A percentile compares a stretch with the other conserved stretches of the same genome.
Conservation (phyloP, 2,113 vertebrate species). For the Todiramphus chloris region DNA sequence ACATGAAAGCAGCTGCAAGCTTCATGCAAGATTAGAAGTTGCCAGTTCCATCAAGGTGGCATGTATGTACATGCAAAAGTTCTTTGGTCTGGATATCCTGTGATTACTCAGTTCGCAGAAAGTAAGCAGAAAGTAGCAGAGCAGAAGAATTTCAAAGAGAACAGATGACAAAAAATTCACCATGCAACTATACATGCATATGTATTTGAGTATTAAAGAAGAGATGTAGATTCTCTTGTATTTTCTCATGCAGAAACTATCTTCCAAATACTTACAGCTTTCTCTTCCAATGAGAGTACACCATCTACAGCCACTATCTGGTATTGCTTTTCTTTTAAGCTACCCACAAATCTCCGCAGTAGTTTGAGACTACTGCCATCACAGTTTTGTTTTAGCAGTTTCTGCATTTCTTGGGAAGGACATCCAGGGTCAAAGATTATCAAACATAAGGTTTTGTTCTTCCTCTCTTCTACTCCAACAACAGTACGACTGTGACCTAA, state of each 20-base stretch:
- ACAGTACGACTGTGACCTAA: conserved; percentile 91
- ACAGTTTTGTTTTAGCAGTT: conserved; percentile 73
- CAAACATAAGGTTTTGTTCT: conserved; percentile 84
- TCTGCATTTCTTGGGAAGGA: conserved; percentile 81
- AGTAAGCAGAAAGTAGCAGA: neutral
- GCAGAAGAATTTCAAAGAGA: neutral
- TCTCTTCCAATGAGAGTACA: conserved; percentile 84
- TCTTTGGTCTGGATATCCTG: neutral
- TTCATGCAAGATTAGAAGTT: neutral
- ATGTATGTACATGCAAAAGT: neutral
- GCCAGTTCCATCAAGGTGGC: neutral
- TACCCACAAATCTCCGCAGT: conserved; percentile 77
- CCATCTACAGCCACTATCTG: conserved; percentile 87
- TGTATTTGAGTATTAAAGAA: neutral
- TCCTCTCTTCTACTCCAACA: conserved; percentile 90
- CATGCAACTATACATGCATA: neutral
- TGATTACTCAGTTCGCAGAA: neutral
- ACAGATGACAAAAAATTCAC: neutral
- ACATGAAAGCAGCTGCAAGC: neutral
- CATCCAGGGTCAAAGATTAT: conserved; percentile 88
- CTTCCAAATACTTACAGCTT: conserved; percentile 76
- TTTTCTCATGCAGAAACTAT: neutral
- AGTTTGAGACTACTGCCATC: conserved; percentile 67
- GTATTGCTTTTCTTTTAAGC: conserved; percentile 91
- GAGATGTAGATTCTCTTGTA: neutral